A percentile compares a stretch with the other conserved stretches of the same genome.
Conservation (phyloP, 2,113 vertebrate species). For the Chloropsis cyanopogon region DNA sequence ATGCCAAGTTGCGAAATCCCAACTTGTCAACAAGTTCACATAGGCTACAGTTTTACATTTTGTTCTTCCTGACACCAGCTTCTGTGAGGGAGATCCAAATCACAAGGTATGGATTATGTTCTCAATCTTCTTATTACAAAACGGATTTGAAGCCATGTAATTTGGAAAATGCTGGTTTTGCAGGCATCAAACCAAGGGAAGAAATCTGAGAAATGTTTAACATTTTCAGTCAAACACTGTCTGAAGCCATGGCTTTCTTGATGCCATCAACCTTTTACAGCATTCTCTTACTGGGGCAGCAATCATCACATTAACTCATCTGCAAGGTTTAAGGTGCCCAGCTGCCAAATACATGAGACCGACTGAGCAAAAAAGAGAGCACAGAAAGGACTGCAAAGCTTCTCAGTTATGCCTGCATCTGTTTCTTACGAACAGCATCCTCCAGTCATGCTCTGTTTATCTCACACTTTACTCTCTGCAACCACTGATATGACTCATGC, state of each 20-base stretch:
- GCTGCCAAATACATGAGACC: not conserved
- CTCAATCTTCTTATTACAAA: conserved; percentile 40
- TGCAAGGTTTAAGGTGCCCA: not conserved
- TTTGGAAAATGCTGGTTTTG: conserved; percentile 11
- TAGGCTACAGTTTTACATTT: not conserved
- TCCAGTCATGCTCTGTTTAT: conserved; percentile 20
- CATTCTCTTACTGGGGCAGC: not conserved
- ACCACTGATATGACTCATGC: conserved; percentile 8
- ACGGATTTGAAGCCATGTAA: not conserved
- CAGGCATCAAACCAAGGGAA: not conserved
- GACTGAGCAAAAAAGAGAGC: not conserved
- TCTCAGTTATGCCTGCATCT: not conserved
- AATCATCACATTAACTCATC: not conserved
- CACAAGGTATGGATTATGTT: conserved; percentile 41
- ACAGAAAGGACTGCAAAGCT: not conserved
- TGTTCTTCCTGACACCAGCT: not conserved
- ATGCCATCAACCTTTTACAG: not conserved
- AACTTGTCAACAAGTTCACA: conserved; percentile 8
- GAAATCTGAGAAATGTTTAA: conserved; percentile 6
- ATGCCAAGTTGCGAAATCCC: not conserved
- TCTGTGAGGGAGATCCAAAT: conserved; percentile 23
- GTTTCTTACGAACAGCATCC: not conserved
- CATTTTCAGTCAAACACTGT: not conserved
- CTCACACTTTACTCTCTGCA: conserved; percentile 8
- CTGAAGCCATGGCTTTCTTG: not conserved